These are phyloP conservation scores for Tenthredo scrophulariae DNA, from an alignment of 2,888 invertebrate species.

Conservation along the genomic window DNA sequence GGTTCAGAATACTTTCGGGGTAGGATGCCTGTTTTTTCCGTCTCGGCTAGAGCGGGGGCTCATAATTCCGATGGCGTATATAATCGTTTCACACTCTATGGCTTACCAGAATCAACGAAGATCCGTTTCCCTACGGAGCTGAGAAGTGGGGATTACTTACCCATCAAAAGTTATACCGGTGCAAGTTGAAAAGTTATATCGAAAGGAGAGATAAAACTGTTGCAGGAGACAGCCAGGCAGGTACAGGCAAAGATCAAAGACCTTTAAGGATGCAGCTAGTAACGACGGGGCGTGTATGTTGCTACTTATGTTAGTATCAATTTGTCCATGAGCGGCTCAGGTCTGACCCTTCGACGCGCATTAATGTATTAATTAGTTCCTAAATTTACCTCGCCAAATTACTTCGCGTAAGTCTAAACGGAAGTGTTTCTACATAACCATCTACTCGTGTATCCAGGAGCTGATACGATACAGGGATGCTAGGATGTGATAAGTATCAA, in stretches of 20 bases:
- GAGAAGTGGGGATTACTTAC: neutral
- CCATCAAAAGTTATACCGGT: neutral
- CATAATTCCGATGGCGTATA: neutral
- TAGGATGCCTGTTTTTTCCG: neutral
- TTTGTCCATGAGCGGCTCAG: neutral
- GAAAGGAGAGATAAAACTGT: neutral
- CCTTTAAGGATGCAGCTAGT: neutral
- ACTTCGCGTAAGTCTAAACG: neutral
- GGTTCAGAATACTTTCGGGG: neutral
- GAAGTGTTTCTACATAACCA: neutral
- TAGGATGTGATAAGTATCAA: neutral
- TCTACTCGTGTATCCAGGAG: neutral
- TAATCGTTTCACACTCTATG: conserved; percentile 13
- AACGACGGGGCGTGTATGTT: neutral
- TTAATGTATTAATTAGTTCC: conserved; percentile 9
- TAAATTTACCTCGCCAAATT: neutral
- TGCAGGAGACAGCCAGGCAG: no score
- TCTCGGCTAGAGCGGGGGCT: neutral
- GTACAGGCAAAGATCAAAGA: neutral
- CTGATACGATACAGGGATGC: neutral
- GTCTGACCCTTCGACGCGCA: conserved; percentile 1
- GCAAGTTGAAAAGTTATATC: neutral
- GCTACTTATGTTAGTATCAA: conserved; percentile 12
- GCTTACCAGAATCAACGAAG: neutral
- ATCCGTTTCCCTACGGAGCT: neutral